A percentile compares a stretch with the other conserved stretches of the same genome.
Evolutionary conservation across 2,113 vertebrate genomes (phyloP).

Genomic region (Upupa epops): DNA sequence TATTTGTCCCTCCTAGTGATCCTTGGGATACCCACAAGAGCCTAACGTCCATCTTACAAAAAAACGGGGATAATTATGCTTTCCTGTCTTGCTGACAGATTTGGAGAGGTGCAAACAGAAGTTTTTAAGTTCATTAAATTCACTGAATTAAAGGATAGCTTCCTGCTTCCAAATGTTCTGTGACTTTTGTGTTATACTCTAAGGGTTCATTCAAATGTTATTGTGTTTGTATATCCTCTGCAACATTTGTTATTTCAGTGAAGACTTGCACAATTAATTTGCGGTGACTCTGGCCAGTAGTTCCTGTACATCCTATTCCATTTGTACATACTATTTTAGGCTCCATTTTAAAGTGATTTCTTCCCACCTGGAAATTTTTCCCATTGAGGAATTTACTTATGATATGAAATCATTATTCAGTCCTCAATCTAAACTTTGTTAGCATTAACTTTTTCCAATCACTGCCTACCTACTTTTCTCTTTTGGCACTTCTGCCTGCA

Average conservation of each 20-base stretch:
- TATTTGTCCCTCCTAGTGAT: constrained; percentile 2
- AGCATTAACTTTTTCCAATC: neutral
- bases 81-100: neutral
- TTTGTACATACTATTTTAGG: neutral
- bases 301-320: neutral
- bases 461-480: neutral
- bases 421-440: neutral
- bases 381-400: neutral
- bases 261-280: neutral
- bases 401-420: neutral
- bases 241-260: neutral
- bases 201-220: neutral
- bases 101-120: constrained; percentile 20
- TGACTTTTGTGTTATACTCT: neutral
- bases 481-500: neutral
- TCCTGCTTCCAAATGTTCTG: neutral
- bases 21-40: neutral
- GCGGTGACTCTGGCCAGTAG: neutral
- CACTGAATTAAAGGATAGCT: neutral
- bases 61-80: constrained; percentile 1
- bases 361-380: neutral
- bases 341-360: neutral
- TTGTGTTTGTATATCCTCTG: neutral
- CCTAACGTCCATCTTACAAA: neutral
- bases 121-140: constrained; percentile 11